A percentile compares a stretch with the other conserved stretches of the same genome.
phyloP scores from a whole-genome alignment of 2,797 vertebrate genomes.

The Macropodus opercularis region DNA sequence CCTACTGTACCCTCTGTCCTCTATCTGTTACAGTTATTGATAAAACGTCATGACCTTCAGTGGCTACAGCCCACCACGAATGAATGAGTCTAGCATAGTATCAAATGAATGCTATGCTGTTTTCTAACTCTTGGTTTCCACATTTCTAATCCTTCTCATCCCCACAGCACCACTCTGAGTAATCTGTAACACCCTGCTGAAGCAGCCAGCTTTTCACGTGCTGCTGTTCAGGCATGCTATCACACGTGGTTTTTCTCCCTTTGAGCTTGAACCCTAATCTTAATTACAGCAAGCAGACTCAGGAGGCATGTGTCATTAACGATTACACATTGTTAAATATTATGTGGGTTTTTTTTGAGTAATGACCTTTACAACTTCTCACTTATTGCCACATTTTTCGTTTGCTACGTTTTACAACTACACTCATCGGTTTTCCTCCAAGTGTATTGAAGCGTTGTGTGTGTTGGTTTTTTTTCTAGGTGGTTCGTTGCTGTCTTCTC shows the following conservation, averaged over 20 bases:
- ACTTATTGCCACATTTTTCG: background rate
- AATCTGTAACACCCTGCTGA: constrained; percentile 53
- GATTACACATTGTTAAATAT: constrained; percentile 12
- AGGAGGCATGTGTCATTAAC: constrained; percentile 25
- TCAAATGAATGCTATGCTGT: constrained; percentile 56
- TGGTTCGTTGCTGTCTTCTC: constrained; percentile 89
- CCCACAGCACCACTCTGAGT: constrained; percentile 40
- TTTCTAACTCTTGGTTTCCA: constrained; percentile 51
- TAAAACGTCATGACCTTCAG: constrained; percentile 61
- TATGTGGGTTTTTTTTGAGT: background rate
- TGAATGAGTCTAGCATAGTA: constrained; percentile 31
- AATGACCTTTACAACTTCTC: background rate
- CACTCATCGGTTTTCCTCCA: background rate
- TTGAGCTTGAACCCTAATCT: constrained; percentile 39
- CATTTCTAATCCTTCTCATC: constrained; percentile 58
- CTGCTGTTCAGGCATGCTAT: constrained; percentile 32
- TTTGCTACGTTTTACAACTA: background rate
- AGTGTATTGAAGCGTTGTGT: background rate
- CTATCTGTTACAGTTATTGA: constrained; percentile 64
- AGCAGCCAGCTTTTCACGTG: constrained; percentile 47
- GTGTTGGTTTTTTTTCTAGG: constrained; percentile 69
- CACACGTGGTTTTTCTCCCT: constrained; percentile 12
- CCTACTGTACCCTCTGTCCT: constrained; percentile 54
- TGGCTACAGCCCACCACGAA: constrained; percentile 43
- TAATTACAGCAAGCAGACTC: constrained; percentile 39